Evolutionary conservation across 2,113 vertebrate species (phyloP), one percentile per base, ranked within the genome.

Genomic region (Ursus arctos): DNA sequence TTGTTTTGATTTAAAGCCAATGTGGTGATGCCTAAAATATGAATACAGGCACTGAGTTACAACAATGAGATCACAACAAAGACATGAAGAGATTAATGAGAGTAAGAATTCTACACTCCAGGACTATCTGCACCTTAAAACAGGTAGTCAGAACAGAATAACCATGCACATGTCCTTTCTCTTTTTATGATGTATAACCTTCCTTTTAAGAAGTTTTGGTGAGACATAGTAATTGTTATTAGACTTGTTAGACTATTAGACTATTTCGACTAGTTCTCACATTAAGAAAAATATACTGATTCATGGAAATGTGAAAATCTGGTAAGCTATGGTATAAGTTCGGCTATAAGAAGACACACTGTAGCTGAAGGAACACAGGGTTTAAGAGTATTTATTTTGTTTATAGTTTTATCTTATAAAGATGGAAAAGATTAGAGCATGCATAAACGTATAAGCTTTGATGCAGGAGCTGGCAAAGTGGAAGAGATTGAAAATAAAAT

Each of bases 1-100:
- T 95, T 89, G 43, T 67, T 96, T 88, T 98, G 98, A 97, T 98
- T 98, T 96, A 97, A 98, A 98, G 97, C 97, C 98, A 99, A 91
- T 94, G 90, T 94, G 77, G 94, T 87, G 95, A 97, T 80, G 96
- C 90, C 92, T 98, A 97, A 97, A 97, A 21, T 96, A 65, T 86
- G 94, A 97, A 97, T 71, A 82, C 95, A 98, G 87, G 94, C 89
- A 80, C 92, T n/a, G 53, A 94, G 88, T 79, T 98, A 88, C 88
- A 98, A 98, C 94, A 96, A 97, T 97, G 94, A 97, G 82, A 83
- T 47, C 95, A 93, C 43, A 97, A 96, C 57, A 95, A 40, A 97
- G 85, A 97, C 96, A 96, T 61, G 55, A 28, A 95, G 80, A 89
- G 59, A 82, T 97, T 98, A 97, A 59, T 61, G 7, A 21, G 36